Conservation (phyloP, 2,113 vertebrate species). For the Gobius niger region DNA sequence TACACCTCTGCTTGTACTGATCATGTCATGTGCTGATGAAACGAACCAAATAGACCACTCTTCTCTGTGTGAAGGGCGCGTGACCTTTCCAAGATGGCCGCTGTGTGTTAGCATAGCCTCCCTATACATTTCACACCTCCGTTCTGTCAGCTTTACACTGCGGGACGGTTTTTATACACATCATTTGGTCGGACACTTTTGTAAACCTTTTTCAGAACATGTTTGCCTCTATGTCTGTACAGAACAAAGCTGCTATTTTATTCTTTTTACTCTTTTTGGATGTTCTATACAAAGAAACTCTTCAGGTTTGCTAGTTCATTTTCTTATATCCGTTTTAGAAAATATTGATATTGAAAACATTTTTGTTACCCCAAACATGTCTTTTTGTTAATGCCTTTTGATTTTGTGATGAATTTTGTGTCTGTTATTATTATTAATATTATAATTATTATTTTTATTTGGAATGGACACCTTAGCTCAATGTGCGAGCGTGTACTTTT, state of each 20-base stretch:
- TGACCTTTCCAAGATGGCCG: constrained; percentile 59
- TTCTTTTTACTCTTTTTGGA: constrained; percentile 92
- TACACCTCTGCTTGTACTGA: constrained; percentile 32
- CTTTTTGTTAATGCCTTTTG: constrained; percentile 86
- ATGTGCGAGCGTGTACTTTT: constrained; percentile 68
- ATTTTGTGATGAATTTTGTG: constrained; percentile 75
- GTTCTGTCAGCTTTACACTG: constrained; percentile 92
- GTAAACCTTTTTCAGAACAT: constrained; percentile 92
- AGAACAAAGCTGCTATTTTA: constrained; percentile 99
- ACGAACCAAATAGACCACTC: constrained; percentile 39
- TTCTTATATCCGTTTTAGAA: constrained; percentile 83
- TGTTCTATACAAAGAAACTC: constrained; percentile 77
- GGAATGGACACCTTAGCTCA: constrained; percentile 72
- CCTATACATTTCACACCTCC: constrained; percentile 80
- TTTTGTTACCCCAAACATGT: constrained; percentile 76
- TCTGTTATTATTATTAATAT: constrained; percentile 71
- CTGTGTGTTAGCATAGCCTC: constrained; percentile 75
- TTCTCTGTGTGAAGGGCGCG: constrained; percentile 42
- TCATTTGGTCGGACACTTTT: constrained; percentile 94
- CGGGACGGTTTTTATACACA: constrained; percentile 88
- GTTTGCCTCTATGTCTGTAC: constrained; percentile 98
- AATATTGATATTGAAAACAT: constrained; percentile 24
- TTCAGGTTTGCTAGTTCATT: constrained; percentile 92
- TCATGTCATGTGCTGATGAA: constrained; percentile 44
- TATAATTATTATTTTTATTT: constrained; percentile 65